These are phyloP conservation scores for Priocnemis perturbator DNA, from an alignment of 2,888 invertebrate genomes.

Conservation along the genomic window DNA sequence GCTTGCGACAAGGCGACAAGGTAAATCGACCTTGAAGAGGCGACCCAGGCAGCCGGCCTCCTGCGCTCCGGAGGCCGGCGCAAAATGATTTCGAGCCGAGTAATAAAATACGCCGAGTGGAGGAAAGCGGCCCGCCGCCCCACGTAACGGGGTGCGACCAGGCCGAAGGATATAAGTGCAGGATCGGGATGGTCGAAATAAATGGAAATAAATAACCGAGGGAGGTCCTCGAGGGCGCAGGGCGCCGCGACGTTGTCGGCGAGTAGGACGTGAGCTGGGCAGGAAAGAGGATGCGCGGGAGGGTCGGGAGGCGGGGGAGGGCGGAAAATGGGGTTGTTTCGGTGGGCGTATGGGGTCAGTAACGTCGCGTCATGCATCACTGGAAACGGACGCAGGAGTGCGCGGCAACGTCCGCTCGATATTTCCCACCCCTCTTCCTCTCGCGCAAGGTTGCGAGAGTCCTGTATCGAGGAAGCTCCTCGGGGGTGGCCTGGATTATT, in stretches of 20 bases:
- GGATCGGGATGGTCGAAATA: conserved; percentile 50
- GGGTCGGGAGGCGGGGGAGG: no score
- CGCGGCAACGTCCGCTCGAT: conserved; percentile 29
- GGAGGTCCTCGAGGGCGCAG: conserved; percentile 26
- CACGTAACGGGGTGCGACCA: conserved; percentile 45
- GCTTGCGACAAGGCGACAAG: background rate
- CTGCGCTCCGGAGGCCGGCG: background rate
- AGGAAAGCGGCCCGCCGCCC: conserved; percentile 6
- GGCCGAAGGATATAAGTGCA: conserved; percentile 40
- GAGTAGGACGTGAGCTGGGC: conserved; percentile 10
- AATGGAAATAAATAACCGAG: conserved; percentile 62
- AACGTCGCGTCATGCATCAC: conserved; percentile 63
- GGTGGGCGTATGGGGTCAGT: conserved; percentile 61
- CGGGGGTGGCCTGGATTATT: background rate
- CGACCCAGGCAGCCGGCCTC: background rate
- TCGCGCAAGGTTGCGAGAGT: no score
- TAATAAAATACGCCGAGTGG: conserved; percentile 39
- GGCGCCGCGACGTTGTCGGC: conserved; percentile 5
- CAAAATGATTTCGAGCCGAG: conserved; percentile 35
- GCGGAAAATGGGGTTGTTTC: conserved; percentile 58
- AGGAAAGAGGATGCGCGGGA: conserved; percentile 28
- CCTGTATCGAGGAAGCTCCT: background rate
- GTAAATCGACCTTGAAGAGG: background rate
- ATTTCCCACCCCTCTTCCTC: conserved; percentile 25
- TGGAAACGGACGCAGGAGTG: conserved; percentile 44